These are phyloP conservation scores for Plutella xylostella DNA, from an alignment of 2,888 invertebrate species.

Conservation along the genomic window DNA sequence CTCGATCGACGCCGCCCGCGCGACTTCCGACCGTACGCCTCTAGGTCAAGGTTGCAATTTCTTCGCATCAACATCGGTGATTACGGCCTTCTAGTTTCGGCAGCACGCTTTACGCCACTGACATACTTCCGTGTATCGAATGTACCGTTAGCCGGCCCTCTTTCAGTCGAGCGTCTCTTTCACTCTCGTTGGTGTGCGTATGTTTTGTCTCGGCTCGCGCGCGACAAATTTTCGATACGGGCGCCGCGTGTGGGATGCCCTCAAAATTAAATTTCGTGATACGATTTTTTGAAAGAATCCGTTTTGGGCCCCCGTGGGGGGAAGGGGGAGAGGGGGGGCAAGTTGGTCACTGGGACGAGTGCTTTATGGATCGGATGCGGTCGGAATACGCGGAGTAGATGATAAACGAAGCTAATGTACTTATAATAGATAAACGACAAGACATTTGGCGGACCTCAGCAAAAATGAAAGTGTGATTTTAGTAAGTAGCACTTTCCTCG, in stretches of 20 bases:
- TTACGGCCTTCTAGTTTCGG: slow-evolving; percentile 40
- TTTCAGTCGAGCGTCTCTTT: slow-evolving; percentile 54
- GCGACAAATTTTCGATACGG: slow-evolving; percentile 68
- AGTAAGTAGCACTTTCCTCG: no score
- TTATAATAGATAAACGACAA: no score
- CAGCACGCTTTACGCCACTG: slow-evolving; percentile 56
- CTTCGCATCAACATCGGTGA: slow-evolving; percentile 24
- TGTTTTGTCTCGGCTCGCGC: slow-evolving; percentile 43
- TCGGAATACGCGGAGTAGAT: neutral
- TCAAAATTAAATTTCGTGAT: slow-evolving; percentile 62
- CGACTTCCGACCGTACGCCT: slow-evolving; percentile 34
- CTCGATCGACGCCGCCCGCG: slow-evolving; percentile 26
- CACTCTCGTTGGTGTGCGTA: slow-evolving; percentile 48
- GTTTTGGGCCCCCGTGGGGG: no score
- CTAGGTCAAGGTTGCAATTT: slow-evolving; percentile 54
- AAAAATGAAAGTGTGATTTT: no score
- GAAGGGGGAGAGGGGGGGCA: no score
- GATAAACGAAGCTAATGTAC: no score
- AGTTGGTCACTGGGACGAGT: slow-evolving; percentile 46
- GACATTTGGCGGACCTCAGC: no score
- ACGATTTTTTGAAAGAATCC: slow-evolving; percentile 32
- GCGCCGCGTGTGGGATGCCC: slow-evolving; percentile 61
- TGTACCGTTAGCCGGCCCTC: slow-evolving; percentile 66
- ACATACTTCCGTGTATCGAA: slow-evolving; percentile 59
- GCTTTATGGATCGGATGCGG: slow-evolving; percentile 22